phyloP scores from a whole-genome alignment of 2,797 vertebrate species.

The Octomys mimax region DNA sequence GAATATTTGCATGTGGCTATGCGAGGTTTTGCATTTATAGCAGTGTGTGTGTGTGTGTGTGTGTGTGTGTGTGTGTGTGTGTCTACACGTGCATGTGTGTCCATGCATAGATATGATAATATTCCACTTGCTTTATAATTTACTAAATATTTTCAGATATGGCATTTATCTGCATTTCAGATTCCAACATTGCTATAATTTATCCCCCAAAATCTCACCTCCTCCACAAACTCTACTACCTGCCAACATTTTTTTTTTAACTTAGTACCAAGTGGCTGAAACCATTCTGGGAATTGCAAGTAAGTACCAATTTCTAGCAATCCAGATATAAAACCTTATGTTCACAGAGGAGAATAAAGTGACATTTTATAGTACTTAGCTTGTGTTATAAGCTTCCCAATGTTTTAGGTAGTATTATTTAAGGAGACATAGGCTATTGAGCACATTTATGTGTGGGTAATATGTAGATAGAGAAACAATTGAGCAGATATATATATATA shows the following conservation, averaged over 20 bases:
- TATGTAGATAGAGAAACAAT: accelerated
- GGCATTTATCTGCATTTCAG: accelerated
- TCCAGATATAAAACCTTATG: not conserved
- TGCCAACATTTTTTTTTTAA: not conserved
- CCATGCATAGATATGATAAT: not conserved
- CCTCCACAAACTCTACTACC: not conserved
- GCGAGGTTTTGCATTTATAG: no score
- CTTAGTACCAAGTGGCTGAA: not conserved
- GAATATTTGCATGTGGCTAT: accelerated
- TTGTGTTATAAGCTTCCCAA: no score
- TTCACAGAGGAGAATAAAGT: not conserved
- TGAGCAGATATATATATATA: no score
- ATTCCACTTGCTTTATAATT: not conserved
- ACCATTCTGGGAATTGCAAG: not conserved
- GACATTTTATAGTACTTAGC: no score
- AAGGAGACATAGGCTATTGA: not conserved
- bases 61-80: not conserved
- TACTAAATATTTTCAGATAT: not conserved
- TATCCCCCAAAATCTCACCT: not conserved
- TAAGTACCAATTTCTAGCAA: not conserved
- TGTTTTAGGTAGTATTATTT: not conserved
- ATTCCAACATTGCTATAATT: not conserved
- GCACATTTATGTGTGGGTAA: accelerated
- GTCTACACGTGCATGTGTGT: accelerated
- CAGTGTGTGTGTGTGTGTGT: accelerated